Evolutionary conservation across 2,888 invertebrate species (phyloP).

Genomic region (Seladonia tumulorum): DNA sequence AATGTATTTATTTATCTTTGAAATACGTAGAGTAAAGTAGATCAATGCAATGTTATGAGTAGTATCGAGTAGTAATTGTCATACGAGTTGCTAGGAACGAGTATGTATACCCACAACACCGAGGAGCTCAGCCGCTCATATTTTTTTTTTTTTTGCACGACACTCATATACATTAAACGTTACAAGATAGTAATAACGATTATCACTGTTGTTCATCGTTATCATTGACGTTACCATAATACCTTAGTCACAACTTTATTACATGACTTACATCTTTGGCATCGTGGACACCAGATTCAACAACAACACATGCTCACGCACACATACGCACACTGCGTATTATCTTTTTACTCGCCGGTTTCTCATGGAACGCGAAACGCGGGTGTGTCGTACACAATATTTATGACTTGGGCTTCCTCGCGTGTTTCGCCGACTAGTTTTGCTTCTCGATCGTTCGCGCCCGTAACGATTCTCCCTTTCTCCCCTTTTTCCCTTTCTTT

Average conservation of each 20-base stretch:
- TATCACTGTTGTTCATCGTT: constrained; percentile 72
- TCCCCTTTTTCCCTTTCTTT: background rate
- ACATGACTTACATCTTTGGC: constrained; percentile 73
- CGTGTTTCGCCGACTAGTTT: constrained; percentile 36
- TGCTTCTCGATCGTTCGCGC: constrained; percentile 1
- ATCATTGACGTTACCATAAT: constrained; percentile 70
- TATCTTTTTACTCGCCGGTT: constrained; percentile 23
- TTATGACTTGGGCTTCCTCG: constrained; percentile 49
- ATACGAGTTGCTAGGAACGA: constrained; percentile 84
- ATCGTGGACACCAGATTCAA: constrained; percentile 72
- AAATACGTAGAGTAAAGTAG: constrained; percentile 83
- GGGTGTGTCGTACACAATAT: constrained; percentile 45
- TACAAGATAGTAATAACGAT: constrained; percentile 80
- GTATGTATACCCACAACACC: constrained; percentile 84
- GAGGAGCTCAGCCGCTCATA: constrained; percentile 82
- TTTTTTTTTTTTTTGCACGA: constrained; percentile 79
- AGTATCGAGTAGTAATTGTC: constrained; percentile 83
- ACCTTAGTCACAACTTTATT: constrained; percentile 71
- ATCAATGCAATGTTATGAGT: constrained; percentile 84
- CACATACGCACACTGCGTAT: constrained; percentile 26
- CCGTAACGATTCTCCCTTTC: constrained; percentile 28
- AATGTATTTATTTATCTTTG: constrained; percentile 83
- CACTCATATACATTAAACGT: constrained; percentile 83
- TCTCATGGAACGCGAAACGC: constrained; percentile 43
- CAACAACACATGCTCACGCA: constrained; percentile 59